Conservation (phyloP, 2,888 invertebrate genomes). For the Eueremaeus valkanovi region DNA sequence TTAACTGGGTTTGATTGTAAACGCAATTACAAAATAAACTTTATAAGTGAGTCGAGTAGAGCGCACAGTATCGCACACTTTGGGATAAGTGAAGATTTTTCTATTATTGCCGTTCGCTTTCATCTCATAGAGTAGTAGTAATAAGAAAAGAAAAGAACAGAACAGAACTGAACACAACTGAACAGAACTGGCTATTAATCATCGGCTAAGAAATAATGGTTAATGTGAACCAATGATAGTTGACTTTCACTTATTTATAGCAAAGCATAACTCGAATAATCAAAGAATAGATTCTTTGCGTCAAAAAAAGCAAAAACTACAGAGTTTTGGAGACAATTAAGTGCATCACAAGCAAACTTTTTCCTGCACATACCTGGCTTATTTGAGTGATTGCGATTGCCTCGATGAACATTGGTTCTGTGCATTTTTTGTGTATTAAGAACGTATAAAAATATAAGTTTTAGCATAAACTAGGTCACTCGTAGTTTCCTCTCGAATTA, state of each 20-base stretch:
- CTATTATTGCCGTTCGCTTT: constrained; percentile 22
- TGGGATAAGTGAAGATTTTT: constrained; percentile 2
- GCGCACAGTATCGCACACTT: not conserved
- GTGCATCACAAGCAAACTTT: too few species aligned
- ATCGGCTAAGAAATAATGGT: constrained; percentile 15
- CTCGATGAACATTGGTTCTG: too few species aligned
- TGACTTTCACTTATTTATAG: constrained; percentile 1
- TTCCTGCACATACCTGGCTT: too few species aligned
- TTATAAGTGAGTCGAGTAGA: constrained; percentile 16
- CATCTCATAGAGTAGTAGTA: not conserved
- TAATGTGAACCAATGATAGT: constrained; percentile 1
- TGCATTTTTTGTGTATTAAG: too few species aligned
- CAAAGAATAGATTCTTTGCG: not conserved
- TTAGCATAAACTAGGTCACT: too few species aligned
- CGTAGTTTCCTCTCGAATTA: too few species aligned
- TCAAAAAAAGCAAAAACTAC: not conserved
- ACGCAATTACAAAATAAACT: constrained; percentile 33
- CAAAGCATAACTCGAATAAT: not conserved
- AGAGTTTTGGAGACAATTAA: too few species aligned
- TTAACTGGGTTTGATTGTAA: constrained; percentile 9
- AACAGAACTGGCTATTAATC: constrained; percentile 23
- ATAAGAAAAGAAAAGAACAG: not conserved
- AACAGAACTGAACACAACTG: too few species aligned
- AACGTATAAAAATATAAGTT: too few species aligned
- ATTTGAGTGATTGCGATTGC: too few species aligned